phyloP scores from a whole-genome alignment of 2,113 vertebrate genomes.

The Chiloscyllium plagiosum region DNA sequence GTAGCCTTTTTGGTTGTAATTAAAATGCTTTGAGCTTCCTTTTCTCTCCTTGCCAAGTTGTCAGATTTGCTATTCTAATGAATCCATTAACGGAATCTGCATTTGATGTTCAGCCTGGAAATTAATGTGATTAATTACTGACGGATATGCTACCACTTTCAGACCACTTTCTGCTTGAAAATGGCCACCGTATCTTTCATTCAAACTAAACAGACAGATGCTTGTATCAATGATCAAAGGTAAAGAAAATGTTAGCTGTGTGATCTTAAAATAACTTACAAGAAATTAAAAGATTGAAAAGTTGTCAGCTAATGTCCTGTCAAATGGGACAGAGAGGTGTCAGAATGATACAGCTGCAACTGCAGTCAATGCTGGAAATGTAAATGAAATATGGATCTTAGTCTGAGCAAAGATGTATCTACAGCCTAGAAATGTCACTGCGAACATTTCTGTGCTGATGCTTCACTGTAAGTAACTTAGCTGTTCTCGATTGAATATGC shows the following conservation, averaged over 20 bases:
- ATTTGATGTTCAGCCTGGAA: neutral
- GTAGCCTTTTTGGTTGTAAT: neutral
- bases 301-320: neutral
- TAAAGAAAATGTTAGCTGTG: no score
- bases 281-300: neutral
- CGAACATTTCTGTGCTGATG: neutral
- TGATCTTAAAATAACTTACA: neutral
- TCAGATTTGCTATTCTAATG: constrained; percentile 10
- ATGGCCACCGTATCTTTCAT: neutral
- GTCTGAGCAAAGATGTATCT: neutral
- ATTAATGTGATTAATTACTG: constrained; percentile 28
- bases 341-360: neutral
- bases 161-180: neutral
- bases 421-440: neutral
- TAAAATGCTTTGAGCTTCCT: constrained; percentile 17
- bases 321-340: neutral
- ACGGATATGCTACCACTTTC: constrained; percentile 1
- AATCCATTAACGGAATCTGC: constrained; percentile 27
- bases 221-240: neutral
- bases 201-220: neutral
- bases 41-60: constrained; percentile 16
- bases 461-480: neutral
- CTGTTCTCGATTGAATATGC: neutral
- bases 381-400: neutral
- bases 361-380: neutral